phyloP scores from a whole-genome alignment of 2,113 vertebrate species.

The Lampris incognitus region DNA sequence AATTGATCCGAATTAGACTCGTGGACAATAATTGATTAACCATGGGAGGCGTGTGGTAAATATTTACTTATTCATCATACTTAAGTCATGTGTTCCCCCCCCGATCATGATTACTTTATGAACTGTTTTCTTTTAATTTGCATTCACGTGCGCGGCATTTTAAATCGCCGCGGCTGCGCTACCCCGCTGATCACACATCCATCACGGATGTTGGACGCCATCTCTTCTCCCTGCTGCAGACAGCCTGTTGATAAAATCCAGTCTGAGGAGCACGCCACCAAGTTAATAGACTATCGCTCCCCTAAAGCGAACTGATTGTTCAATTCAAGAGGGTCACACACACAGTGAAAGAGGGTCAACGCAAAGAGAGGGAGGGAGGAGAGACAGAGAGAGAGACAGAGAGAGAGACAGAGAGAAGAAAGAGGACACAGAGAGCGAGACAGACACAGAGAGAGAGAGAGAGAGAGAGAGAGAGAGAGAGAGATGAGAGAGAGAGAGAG shows the following conservation, averaged over 20 bases:
- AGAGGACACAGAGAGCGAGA: conserved; percentile 28
- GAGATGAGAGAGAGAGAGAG: conserved; percentile 61
- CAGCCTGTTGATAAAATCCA: conserved; percentile 42
- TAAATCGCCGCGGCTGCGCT: not conserved
- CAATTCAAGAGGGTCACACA: conserved; percentile 46
- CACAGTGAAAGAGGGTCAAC: conserved; percentile 28
- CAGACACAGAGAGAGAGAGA: conserved; percentile 45
- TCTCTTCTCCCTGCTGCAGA: conserved; percentile 43
- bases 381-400: conserved; percentile 32
- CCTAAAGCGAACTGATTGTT: conserved; percentile 61
- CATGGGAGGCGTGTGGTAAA: conserved; percentile 37
- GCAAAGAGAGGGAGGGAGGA: conserved; percentile 6
- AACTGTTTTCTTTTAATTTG: conserved; percentile 36
- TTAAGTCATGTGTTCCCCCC: conserved; percentile 31
- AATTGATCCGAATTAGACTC: conserved; percentile 51
- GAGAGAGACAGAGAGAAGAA: too few relatives aligned
- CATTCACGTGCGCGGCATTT: conserved; percentile 13
- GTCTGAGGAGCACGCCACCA: conserved; percentile 27
- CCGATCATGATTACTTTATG: conserved; percentile 46
- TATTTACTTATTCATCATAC: conserved; percentile 69
- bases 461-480: not conserved
- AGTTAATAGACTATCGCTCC: conserved; percentile 69
- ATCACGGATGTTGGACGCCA: conserved; percentile 19
- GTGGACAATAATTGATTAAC: conserved; percentile 56
- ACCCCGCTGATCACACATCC: conserved; percentile 38